phyloP scores from a whole-genome alignment of 2,113 vertebrate species.

The Psittacara wagleri region DNA sequence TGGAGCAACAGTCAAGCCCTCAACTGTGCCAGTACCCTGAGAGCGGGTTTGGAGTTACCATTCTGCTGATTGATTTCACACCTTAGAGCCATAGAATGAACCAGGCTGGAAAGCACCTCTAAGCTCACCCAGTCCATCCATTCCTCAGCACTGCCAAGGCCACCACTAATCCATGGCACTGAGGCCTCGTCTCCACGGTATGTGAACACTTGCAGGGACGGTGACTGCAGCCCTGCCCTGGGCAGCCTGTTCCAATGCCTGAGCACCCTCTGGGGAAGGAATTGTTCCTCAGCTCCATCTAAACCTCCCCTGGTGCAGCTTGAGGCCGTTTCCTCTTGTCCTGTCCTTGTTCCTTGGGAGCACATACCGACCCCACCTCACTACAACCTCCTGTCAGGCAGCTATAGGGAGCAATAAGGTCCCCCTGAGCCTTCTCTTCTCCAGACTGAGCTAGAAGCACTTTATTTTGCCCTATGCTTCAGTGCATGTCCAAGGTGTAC shows the following conservation, averaged over 20 bases:
- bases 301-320: no score
- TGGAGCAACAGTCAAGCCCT: not conserved
- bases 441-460: not conserved
- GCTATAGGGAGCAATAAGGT: fast-evolving
- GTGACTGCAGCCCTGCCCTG: no score
- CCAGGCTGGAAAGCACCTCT: fast-evolving
- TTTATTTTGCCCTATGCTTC: not conserved
- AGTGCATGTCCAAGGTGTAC: not conserved
- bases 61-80: not conserved
- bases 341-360: no score
- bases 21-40: not conserved
- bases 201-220: no score
- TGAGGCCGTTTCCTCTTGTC: no score
- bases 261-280: no score
- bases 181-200: fast-evolving
- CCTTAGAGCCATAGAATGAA: not conserved
- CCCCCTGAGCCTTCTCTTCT: not conserved
- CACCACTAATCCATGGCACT: not conserved
- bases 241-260: no score
- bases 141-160: not conserved
- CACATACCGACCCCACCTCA: not conserved
- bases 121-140: not conserved
- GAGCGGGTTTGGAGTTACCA: not conserved
- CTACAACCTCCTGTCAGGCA: not conserved
- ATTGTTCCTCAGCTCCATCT: no score